These are phyloP conservation scores for Aplysia californica DNA, from an alignment of 1,140 invertebrate species.

Conservation along the genomic window DNA sequence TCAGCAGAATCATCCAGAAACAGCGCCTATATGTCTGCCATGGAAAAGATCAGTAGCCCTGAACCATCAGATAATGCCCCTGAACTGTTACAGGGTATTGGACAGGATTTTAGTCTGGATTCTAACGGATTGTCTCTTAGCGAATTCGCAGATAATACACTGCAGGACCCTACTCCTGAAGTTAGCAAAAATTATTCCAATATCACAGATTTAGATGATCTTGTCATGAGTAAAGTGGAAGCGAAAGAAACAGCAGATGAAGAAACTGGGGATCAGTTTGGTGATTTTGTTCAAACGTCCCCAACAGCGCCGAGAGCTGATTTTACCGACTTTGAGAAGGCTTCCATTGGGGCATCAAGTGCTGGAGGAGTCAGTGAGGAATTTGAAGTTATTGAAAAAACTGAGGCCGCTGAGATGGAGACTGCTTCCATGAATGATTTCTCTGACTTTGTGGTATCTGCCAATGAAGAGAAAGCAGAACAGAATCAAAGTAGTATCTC, in stretches of 20 bases:
- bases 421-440: neutral
- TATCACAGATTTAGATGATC: neutral
- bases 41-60: neutral
- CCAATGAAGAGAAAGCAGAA: neutral
- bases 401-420: neutral
- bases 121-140: neutral
- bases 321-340: slow-evolving; percentile 3
- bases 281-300: slow-evolving; percentile 4
- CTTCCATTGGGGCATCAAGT: neutral
- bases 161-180: neutral
- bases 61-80: neutral
- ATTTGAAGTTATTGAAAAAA: neutral
- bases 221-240: no score
- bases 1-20: neutral
- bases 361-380: neutral
- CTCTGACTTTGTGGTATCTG: neutral
- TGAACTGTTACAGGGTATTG: neutral
- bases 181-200: neutral
- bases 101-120: neutral
- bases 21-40: neutral
- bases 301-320: neutral
- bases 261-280: neutral
- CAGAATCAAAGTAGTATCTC: no score
- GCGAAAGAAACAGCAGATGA: neutral
- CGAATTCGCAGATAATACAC: neutral